These are phyloP conservation scores for Glyptemys insculpta DNA, from an alignment of 2,797 vertebrate species.

Conservation along the genomic window DNA sequence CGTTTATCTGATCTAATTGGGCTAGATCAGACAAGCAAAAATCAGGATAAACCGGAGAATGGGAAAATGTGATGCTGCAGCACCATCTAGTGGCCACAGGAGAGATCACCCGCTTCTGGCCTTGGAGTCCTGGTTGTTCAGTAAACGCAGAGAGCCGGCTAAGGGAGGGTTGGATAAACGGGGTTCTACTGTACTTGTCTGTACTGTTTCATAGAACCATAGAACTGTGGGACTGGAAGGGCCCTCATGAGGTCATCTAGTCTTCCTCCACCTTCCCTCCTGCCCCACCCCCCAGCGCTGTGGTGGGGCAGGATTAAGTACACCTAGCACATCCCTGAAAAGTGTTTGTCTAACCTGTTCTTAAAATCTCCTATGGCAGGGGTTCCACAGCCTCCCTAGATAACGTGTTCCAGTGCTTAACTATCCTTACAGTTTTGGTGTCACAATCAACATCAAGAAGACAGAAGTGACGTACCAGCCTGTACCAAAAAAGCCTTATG, in stretches of 20 bases:
- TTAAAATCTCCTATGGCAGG: background rate
- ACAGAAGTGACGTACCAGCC: too few relatives aligned
- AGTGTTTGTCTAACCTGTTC: background rate
- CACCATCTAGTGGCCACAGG: background rate
- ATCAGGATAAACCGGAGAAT: background rate
- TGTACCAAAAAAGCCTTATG: too few relatives aligned
- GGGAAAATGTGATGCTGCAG: background rate
- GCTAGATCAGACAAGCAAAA: background rate
- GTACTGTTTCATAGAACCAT: background rate
- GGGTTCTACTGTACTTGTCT: background rate
- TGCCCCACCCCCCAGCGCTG: background rate
- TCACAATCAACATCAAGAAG: too few relatives aligned
- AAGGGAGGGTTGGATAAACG: background rate
- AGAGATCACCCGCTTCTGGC: background rate
- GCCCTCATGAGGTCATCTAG: background rate
- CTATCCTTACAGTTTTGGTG: too few relatives aligned
- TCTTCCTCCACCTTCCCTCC: background rate
- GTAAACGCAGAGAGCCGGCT: background rate
- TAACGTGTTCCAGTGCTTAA: background rate
- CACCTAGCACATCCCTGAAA: background rate
- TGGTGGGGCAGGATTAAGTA: background rate
- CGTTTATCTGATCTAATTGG: background rate
- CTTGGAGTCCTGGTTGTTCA: background rate
- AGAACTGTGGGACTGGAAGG: background rate
- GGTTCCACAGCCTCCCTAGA: background rate